Evolutionary conservation across 1,140 invertebrate species (phyloP), one percentile per base, ranked within the genome.

Genomic region (Chymomyza costata): DNA sequence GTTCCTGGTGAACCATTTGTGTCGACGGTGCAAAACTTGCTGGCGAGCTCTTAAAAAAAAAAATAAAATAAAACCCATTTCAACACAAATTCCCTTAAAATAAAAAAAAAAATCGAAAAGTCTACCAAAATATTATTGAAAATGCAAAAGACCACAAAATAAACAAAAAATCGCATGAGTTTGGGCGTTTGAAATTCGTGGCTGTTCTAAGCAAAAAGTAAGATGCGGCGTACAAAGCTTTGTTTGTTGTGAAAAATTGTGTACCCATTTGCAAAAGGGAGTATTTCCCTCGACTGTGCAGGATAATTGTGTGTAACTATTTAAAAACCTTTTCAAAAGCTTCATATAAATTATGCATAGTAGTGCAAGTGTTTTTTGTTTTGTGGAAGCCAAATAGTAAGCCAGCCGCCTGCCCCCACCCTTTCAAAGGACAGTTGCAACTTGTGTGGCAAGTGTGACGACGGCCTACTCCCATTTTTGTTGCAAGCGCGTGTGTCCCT

Each of bases 231-330:
- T 43, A 28, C 21, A 16, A 19, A 57, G 64, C 61, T 78, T 73
- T 80, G 68, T 80, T 80, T 76, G 71, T 76, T 78, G 65, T 63
- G 71, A 65, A 76, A 76, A 76, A 66, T 78, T 78, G 66, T 70
- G 64, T 59, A 63, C 55, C 59, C 51, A 70, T 67, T 67, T 57
- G 45, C 19, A 67, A 71, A 50, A 55, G 59, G 70, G 65, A 69
- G 70, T 61, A 60, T 61, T 76, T 57, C n/a, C n/a, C n/a, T n/a
- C n/a, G n/a, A n/a, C n/a, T n/a, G n/a, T n/a, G n/a, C n/a, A n/a
- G n/a, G n/a, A n/a, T n/a, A n/a, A n/a, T n/a, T n/a, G n/a, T n/a
- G n/a, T n/a, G n/a, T n/a, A n/a, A n/a, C n/a, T n/a, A n/a, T n/a
- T n/a, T n/a, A n/a, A n/a, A n/a, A n/a, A n/a, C n/a, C n/a, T n/a